Percentiles rank a stretch among this genome's conserved stretches.
These are phyloP conservation scores for Platanista minor DNA, from an alignment of 2,113 vertebrate species.

Conservation along the genomic window DNA sequence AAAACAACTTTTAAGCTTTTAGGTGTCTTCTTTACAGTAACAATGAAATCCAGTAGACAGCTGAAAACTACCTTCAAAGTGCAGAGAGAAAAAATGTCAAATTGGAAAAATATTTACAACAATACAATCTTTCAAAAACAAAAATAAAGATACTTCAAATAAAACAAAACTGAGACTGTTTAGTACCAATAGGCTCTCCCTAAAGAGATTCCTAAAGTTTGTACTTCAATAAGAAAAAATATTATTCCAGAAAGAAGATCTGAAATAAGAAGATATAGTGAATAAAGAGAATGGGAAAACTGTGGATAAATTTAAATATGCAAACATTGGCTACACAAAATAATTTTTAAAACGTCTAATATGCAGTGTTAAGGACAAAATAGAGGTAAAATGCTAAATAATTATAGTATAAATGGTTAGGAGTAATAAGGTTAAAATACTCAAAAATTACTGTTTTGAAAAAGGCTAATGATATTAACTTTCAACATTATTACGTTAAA, in stretches of 20 bases:
- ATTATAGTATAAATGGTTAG: neutral
- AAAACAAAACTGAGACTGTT: neutral
- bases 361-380: neutral
- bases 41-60: neutral
- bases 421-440: neutral
- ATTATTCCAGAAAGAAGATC: neutral
- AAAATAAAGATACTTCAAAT: neutral
- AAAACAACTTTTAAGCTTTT: neutral
- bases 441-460: neutral
- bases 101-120: neutral
- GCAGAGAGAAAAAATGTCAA: neutral
- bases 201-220: neutral
- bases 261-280: neutral
- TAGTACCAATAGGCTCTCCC: neutral
- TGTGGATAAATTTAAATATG: constrained; percentile 21
- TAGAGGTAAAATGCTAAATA: neutral
- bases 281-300: neutral
- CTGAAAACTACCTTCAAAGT: neutral
- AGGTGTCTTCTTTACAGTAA: neutral
- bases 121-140: neutral
- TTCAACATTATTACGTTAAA: neutral
- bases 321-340: neutral
- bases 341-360: neutral
- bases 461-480: neutral
- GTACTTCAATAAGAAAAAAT: neutral